Percentiles rank a stretch among this genome's conserved stretches.
These are phyloP conservation scores for Propithecus coquereli DNA, from an alignment of 2,113 vertebrate genomes.

Conservation along the genomic window DNA sequence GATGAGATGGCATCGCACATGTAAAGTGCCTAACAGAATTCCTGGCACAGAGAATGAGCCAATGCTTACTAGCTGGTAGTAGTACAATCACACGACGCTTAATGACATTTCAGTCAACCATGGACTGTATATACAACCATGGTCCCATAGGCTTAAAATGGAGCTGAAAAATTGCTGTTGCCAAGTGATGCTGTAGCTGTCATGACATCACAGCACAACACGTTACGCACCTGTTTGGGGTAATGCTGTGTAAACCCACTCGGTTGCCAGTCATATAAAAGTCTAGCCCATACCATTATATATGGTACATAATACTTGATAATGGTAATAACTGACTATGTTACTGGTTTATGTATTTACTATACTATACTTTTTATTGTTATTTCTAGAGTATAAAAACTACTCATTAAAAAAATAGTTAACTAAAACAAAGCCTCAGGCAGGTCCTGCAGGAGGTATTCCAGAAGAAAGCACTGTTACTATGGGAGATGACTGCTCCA, in stretches of 20 bases:
- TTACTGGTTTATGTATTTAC: not conserved
- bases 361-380: not conserved
- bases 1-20: not conserved
- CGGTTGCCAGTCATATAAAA: not conserved
- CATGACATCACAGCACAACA: not conserved
- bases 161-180: not conserved
- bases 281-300: not conserved
- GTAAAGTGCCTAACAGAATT: not conserved
- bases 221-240: not conserved
- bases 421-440: not conserved
- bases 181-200: not conserved
- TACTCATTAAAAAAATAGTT: not conserved
- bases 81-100: not conserved
- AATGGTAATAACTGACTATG: not conserved
- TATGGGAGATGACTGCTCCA: no score
- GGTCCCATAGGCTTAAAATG: not conserved
- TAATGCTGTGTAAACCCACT: not conserved
- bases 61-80: no score
- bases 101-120: not conserved
- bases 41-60: not conserved
- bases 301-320: not conserved
- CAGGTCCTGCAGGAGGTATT: no score
- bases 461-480: no score
- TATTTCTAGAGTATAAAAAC: not conserved
- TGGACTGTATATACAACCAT: no score